Percentiles rank a stretch among this genome's conserved stretches.
These are phyloP conservation scores for Platysteira castanea DNA, from an alignment of 2,113 vertebrate species.

Conservation along the genomic window DNA sequence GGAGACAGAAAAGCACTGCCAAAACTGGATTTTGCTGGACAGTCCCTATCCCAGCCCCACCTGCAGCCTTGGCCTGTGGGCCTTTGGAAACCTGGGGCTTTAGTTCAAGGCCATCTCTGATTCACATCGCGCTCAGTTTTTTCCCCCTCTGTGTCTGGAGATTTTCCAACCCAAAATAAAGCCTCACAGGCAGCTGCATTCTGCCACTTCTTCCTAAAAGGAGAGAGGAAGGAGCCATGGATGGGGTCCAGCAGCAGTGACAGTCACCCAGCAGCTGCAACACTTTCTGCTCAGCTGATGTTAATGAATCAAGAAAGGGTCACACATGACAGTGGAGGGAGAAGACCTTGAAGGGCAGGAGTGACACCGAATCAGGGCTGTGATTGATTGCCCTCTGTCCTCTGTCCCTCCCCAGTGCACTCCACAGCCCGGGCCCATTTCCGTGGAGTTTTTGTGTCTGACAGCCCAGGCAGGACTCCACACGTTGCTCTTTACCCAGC, in stretches of 20 bases:
- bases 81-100: background rate
- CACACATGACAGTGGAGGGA: background rate
- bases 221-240: background rate
- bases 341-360: background rate
- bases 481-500: background rate
- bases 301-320: background rate
- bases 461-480: background rate
- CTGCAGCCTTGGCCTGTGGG: background rate
- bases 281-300: background rate
- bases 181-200: slow-evolving; percentile 13
- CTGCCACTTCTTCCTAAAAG: background rate
- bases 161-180: background rate
- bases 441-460: background rate
- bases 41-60: fast-evolving
- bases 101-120: background rate
- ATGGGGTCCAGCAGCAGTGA: background rate
- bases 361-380: background rate
- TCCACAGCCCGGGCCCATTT: background rate
- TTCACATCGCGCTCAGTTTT: background rate
- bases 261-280: background rate
- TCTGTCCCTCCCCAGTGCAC: fast-evolving
- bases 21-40: background rate
- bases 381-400: background rate
- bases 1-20: background rate
- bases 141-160: background rate